phyloP scores from a whole-genome alignment of 2,888 invertebrate genomes.

The Tachystola acroxantha region DNA sequence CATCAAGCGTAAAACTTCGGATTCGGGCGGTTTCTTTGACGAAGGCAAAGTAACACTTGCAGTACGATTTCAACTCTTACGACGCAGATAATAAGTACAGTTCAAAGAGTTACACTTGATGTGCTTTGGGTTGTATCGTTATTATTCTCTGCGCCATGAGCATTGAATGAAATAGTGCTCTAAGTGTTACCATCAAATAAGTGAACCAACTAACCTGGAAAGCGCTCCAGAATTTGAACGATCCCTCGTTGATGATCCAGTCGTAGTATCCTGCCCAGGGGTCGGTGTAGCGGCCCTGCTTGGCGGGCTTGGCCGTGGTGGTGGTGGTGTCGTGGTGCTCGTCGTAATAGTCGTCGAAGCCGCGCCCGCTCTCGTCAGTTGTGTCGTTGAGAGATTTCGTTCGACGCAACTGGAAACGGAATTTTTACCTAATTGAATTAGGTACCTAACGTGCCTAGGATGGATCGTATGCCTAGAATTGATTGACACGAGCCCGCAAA shows the following conservation, averaged over 20 bases:
- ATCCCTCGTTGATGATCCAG: conserved; percentile 91
- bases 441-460: neutral
- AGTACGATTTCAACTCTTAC: too few species aligned
- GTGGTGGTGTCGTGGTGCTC: conserved; percentile 57
- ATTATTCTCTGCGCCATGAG: too few species aligned
- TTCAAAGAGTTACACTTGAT: too few species aligned
- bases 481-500: conserved; percentile 35
- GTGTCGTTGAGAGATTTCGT: conserved; percentile 24
- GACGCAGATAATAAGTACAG: too few species aligned
- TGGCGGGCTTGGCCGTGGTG: conserved; percentile 69
- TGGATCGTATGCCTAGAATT: conserved; percentile 12
- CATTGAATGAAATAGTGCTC: too few species aligned
- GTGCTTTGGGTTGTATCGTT: too few species aligned
- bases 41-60: too few species aligned
- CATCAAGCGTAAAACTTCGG: too few species aligned
- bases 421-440: neutral
- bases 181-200: too few species aligned
- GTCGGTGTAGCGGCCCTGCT: conserved; percentile 80
- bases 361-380: conserved; percentile 44
- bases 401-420: conserved; percentile 32
- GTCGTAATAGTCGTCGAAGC: conserved; percentile 68
- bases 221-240: conserved; percentile 93
- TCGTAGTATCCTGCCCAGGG: conserved; percentile 91
- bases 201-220: too few species aligned
- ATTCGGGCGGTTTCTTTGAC: too few species aligned